Evolutionary conservation across 2,888 invertebrate genomes (phyloP), one percentile per base, ranked within the genome.

Genomic region (Drosophila fulvimacula): DNA sequence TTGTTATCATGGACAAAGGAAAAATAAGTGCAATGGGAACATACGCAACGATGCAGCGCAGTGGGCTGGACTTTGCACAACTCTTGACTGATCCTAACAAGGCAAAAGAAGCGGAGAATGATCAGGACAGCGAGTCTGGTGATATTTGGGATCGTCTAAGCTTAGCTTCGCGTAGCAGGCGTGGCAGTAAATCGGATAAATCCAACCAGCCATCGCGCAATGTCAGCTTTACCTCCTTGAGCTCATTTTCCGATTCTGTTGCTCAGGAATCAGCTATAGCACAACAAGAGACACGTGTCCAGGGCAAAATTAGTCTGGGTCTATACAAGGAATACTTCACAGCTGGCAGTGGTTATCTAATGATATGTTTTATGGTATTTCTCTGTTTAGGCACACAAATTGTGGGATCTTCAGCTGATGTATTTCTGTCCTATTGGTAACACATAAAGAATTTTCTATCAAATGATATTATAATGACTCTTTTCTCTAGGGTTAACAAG

Each of bases 11-110:
- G 84, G 91, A 91, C 9, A 90, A 91, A 68, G 92, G 92, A 5
- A 90, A 86, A 39, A 76, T 91, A 0, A 90, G 89, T 59, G 91
- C 95, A 0, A 94, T 95, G 51, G 95, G 95, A 53, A 95, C 95
- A 61, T 97, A 95, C 89, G 94, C 94, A 10, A 95, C 96, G 2
- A 93, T 97, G 27, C 94, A 95, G 78, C 94, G 94, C 1, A 95
- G 95, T 21, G 96, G 96, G 0, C 91, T 96, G 81, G 95, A 97
- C 92, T 97, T 97, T 92, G 96, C 96, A 0, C 94, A 95, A 84
- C 91, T 97, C 44, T 91, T 97, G 59, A 94, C 94, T 0, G 93
- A 93, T 6, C 93, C 93, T 2, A 93, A 94, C 49, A 93, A 93
- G 24, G 77, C 85, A 1, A 92, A 92, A 3, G 90, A 91, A 39